phyloP scores from a whole-genome alignment of 2,797 vertebrate species.

The Phataginus tricuspis region DNA sequence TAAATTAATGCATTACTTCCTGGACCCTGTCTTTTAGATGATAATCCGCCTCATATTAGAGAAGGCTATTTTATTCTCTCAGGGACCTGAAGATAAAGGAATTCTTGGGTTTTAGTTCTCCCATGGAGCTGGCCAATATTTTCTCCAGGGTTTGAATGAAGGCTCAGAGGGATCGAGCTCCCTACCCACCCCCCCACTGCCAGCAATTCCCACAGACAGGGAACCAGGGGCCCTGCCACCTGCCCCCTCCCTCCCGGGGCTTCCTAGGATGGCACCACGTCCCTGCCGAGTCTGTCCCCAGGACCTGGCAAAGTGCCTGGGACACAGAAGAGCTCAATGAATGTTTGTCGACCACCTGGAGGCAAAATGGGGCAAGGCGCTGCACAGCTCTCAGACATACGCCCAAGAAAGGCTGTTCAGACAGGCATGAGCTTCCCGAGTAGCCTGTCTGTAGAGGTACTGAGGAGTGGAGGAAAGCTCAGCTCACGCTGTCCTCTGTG shows the following conservation, averaged over 20 bases:
- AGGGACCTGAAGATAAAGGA: not conserved
- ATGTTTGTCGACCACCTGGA: not conserved
- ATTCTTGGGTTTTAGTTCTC: not conserved
- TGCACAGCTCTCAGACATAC: not conserved
- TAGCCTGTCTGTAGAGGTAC: not conserved
- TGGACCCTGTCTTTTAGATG: not conserved
- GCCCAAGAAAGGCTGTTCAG: not conserved
- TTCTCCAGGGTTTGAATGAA: not conserved
- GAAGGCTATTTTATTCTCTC: not conserved
- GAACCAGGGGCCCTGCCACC: not conserved
- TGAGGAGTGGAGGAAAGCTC: not conserved
- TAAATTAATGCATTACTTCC: not conserved
- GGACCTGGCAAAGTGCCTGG: not conserved
- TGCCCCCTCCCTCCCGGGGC: not conserved
- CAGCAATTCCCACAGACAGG: not conserved
- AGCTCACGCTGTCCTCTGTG: not conserved
- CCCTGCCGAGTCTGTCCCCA: not conserved
- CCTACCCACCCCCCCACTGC: not conserved
- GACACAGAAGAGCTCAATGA: not conserved
- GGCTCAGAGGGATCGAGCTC: not conserved
- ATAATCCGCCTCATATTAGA: not conserved
- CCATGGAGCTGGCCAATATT: not conserved
- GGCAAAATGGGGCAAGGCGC: not conserved
- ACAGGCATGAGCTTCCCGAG: not conserved
- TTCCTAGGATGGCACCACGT: not conserved